phyloP scores from a whole-genome alignment of 2,888 invertebrate genomes.

The Microchrysa polita region DNA sequence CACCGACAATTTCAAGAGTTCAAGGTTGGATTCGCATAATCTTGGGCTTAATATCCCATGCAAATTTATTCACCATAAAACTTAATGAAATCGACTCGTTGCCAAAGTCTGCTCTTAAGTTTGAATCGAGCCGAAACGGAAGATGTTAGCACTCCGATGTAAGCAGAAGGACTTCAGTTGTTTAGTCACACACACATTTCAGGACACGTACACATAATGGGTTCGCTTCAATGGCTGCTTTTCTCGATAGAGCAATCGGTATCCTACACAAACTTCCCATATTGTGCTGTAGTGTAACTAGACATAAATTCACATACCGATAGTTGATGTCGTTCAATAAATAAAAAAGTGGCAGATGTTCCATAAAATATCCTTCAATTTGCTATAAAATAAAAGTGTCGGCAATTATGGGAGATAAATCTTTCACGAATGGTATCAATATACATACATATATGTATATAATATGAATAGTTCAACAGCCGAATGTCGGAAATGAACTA shows the following conservation, averaged over 20 bases:
- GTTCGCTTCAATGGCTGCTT: constrained; percentile 1
- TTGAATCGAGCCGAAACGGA: neutral
- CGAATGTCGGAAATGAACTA: no score
- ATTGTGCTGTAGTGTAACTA: no score
- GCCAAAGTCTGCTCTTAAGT: neutral
- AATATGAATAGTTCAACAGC: no score
- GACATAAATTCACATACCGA: neutral
- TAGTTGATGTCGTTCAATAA: neutral
- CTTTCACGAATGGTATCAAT: neutral
- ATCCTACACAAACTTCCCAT: neutral
- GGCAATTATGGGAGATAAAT: constrained; percentile 22
- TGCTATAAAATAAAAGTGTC: constrained; percentile 20
- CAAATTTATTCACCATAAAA: constrained; percentile 35
- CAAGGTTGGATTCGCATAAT: constrained; percentile 6
- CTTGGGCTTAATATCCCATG: constrained; percentile 23
- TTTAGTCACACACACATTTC: neutral
- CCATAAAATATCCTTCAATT: no score
- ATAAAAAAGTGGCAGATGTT: no score
- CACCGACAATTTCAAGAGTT: neutral
- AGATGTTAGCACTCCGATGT: neutral
- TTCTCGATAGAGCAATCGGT: constrained; percentile 3
- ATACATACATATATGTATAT: no score
- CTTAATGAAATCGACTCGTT: constrained; percentile 25
- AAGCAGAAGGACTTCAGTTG: neutral
- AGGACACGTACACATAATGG: constrained; percentile 2